Conservation (phyloP, 2,113 vertebrate species). For the Cyanistes caeruleus region DNA sequence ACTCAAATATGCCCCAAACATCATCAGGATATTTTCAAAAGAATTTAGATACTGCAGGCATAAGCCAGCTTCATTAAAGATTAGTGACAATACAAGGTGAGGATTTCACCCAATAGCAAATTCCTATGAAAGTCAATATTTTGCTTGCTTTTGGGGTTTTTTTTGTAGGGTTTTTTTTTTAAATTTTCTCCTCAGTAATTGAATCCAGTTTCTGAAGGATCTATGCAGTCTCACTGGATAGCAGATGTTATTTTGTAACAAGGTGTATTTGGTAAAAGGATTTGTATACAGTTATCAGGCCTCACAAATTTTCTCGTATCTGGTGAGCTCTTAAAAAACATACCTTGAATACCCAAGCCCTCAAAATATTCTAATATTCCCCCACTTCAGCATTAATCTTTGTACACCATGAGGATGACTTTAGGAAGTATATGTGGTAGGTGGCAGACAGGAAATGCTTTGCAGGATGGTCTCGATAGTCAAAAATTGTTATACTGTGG, state of each 20-base stretch:
- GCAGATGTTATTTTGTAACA: neutral
- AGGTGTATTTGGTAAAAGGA: neutral
- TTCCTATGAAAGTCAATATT: neutral
- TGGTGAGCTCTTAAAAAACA: neutral
- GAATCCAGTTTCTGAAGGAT: neutral
- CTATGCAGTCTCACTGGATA: neutral
- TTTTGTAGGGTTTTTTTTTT: neutral
- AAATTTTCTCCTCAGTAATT: neutral
- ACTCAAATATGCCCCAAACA: accelerated
- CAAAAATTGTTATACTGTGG: neutral
- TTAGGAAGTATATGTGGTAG: neutral
- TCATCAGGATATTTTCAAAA: neutral
- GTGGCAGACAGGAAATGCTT: neutral
- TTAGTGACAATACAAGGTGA: neutral
- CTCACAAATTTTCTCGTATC: neutral
- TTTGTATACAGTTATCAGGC: neutral
- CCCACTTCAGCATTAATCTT: neutral
- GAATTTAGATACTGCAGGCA: neutral
- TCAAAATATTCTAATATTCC: neutral
- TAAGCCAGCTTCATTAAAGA: neutral
- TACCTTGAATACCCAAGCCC: neutral
- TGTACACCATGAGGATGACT: neutral
- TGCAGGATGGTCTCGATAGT: neutral
- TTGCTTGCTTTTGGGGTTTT: neutral
- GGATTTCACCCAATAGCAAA: neutral